phyloP scores from a whole-genome alignment of 2,113 vertebrate genomes.

The Otolemur garnettii region DNA sequence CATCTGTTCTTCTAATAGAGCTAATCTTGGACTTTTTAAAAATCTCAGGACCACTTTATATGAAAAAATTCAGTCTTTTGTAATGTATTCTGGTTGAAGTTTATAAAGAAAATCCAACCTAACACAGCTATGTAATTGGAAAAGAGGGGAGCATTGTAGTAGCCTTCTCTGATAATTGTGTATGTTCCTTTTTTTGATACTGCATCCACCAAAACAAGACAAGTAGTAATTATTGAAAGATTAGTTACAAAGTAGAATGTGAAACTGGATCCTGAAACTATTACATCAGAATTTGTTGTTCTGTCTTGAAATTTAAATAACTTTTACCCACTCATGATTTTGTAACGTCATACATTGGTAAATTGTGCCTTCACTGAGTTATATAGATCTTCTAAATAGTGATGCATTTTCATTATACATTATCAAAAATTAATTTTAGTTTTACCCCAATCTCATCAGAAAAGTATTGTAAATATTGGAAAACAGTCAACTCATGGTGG shows the following conservation, averaged over 20 bases:
- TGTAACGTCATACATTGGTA: neutral
- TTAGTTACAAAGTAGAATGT: conserved; percentile 1
- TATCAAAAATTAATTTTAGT: neutral
- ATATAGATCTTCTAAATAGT: neutral
- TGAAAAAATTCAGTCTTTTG: neutral
- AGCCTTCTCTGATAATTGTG: neutral
- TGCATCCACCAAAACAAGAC: neutral
- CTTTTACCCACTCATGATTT: neutral
- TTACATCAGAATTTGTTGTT: neutral
- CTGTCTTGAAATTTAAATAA: neutral
- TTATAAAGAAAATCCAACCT: neutral
- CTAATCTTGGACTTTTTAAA: neutral
- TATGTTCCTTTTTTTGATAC: neutral
- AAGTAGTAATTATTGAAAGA: neutral
- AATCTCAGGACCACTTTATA: neutral
- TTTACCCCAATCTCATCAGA: neutral
- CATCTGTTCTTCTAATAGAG: neutral
- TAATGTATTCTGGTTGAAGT: neutral
- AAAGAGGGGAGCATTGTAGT: neutral
- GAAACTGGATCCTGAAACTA: conserved; percentile 11
- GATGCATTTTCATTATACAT: neutral
- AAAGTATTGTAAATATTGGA: neutral
- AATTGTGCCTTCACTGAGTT: neutral
- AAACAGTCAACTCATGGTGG: neutral
- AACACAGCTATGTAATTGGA: neutral